Evolutionary conservation across 2,113 vertebrate species (phyloP).

Genomic region (Bubalus kerabau): DNA sequence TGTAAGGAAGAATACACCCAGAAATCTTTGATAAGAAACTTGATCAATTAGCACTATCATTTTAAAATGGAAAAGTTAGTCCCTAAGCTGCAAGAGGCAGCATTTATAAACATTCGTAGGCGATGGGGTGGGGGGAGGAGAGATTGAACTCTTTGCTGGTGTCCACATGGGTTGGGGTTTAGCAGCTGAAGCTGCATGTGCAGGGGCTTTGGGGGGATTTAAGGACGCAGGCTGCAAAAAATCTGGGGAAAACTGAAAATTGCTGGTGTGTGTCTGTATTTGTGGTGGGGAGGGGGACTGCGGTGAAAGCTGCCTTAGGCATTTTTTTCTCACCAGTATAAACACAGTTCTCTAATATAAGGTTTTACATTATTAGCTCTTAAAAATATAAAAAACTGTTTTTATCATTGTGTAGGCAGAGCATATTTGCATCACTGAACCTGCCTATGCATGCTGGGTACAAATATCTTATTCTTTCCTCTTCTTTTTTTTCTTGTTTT

Average conservation of each 20-base stretch:
- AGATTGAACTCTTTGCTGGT: neutral
- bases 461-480: slow-evolving; percentile 70
- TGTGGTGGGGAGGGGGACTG: neutral
- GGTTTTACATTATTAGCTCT: slow-evolving; percentile 50
- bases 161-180: neutral
- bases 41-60: neutral
- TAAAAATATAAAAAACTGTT: slow-evolving; percentile 42
- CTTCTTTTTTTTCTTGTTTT: slow-evolving; percentile 37
- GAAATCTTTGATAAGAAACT: neutral
- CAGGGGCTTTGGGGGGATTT: neutral
- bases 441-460: slow-evolving; percentile 64
- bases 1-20: neutral
- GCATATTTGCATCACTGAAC: slow-evolving; percentile 66
- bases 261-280: neutral
- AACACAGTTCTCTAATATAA: slow-evolving; percentile 7
- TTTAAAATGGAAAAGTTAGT: neutral
- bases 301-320: neutral
- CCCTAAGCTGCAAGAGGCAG: neutral
- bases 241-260: neutral
- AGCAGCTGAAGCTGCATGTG: neutral
- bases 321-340: slow-evolving; percentile 7
- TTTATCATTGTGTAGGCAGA: slow-evolving; percentile 61
- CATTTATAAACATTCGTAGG: neutral
- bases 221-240: neutral
- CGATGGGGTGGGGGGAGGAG: neutral